Evolutionary conservation across 2,113 vertebrate species (phyloP).

Genomic region (Sialia sialis): DNA sequence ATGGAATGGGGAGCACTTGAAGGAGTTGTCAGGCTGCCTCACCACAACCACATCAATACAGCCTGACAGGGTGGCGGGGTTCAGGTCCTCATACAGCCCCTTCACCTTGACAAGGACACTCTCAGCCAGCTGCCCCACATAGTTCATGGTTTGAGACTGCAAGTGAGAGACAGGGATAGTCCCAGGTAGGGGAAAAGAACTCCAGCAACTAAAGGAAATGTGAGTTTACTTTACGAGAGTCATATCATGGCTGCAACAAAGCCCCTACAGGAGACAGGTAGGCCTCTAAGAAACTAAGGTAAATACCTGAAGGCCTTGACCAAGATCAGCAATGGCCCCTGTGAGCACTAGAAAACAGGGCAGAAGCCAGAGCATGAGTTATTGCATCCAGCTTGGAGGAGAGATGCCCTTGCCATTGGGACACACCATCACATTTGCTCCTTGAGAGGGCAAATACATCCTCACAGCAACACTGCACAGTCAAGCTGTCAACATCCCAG

Average conservation of each 20-base stretch:
- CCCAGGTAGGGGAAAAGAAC: neutral
- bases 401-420: neutral
- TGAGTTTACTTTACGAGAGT: neutral
- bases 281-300: neutral
- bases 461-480: neutral
- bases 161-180: neutral
- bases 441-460: neutral
- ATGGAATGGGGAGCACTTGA: conserved; percentile 91
- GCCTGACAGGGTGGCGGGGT: conserved; percentile 88
- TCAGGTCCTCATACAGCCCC: conserved; percentile 89
- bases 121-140: conserved; percentile 90
- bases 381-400: neutral
- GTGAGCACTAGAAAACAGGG: neutral
- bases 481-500: neutral
- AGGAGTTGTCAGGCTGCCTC: conserved; percentile 85
- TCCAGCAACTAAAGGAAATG: neutral
- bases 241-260: neutral
- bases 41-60: conserved; percentile 93
- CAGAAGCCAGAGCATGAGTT: neutral
- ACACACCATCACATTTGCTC: neutral
- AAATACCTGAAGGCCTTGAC: neutral
- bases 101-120: conserved; percentile 86
- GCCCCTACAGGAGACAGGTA: too few species aligned
- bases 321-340: neutral
- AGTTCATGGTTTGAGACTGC: conserved; percentile 88